Percentiles rank a stretch among this genome's conserved stretches.
Evolutionary conservation across 1,140 invertebrate species (phyloP).

Genomic region (Magallana angulata): DNA sequence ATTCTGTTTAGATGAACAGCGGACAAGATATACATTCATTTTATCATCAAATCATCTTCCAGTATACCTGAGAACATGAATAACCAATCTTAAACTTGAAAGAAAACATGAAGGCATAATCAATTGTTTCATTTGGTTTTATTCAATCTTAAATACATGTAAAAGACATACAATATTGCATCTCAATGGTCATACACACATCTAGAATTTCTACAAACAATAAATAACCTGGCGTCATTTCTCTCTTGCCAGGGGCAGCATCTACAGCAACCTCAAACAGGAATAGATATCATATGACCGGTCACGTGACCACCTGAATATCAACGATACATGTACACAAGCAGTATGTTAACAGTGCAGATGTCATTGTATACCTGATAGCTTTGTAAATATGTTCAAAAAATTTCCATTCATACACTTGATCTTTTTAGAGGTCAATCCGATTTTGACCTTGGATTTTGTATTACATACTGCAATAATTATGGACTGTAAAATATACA

Average conservation of each 20-base stretch:
- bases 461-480: background rate
- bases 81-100: too few species aligned
- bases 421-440: background rate
- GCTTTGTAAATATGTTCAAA: background rate
- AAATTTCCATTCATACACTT: conserved; percentile 1
- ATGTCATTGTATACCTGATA: conserved; percentile 15
- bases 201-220: conserved; percentile 38
- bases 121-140: conserved; percentile 32
- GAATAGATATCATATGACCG: conserved; percentile 27
- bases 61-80: too few species aligned
- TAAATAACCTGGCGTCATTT: conserved; percentile 19
- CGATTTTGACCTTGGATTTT: background rate
- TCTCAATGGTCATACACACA: conserved; percentile 36
- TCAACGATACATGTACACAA: background rate
- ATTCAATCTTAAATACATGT: conserved; percentile 47
- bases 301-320: conserved; percentile 34
- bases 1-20: too few species aligned
- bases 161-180: conserved; percentile 38
- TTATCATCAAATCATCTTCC: too few species aligned
- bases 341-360: background rate
- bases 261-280: conserved; percentile 37
- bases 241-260: conserved; percentile 4
- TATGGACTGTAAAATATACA: conserved; percentile 11
- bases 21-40: too few species aligned
- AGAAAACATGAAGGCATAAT: background rate